Evolutionary conservation across 2,888 invertebrate genomes (phyloP).

Genomic region (Incurvaria masculella): DNA sequence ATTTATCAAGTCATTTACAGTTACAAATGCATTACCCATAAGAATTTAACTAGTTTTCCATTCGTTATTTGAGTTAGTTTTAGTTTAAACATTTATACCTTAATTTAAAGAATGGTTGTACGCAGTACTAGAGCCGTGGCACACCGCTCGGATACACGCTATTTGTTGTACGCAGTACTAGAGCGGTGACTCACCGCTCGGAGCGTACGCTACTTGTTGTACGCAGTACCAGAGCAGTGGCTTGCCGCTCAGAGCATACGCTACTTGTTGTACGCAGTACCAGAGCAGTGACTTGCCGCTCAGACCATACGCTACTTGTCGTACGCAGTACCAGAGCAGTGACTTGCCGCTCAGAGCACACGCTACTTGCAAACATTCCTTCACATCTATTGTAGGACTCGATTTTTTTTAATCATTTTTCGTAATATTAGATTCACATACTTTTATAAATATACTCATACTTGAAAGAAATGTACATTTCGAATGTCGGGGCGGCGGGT

Average conservation of each 20-base stretch:
- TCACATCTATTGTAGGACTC: slow-evolving; percentile 35
- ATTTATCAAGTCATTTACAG: slow-evolving; percentile 53
- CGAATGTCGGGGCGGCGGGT: slow-evolving; percentile 43
- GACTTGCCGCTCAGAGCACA: not conserved
- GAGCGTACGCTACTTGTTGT: slow-evolving; percentile 21
- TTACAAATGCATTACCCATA: slow-evolving; percentile 52
- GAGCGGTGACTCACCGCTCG: not conserved
- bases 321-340: not conserved
- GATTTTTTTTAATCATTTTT: slow-evolving; percentile 29
- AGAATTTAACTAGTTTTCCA: slow-evolving; percentile 40
- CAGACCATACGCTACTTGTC: not conserved
- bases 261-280: not conserved
- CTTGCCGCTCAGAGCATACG: not conserved
- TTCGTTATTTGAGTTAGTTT: slow-evolving; percentile 48
- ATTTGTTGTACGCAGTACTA: slow-evolving; percentile 12
- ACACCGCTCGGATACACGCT: slow-evolving; percentile 23
- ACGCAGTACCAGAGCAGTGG: not conserved
- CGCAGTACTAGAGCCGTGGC: slow-evolving; percentile 8
- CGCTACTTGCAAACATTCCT: slow-evolving; percentile 10
- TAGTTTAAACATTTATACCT: slow-evolving; percentile 40
- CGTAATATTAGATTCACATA: slow-evolving; percentile 34
- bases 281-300: not conserved
- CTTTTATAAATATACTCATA: slow-evolving; percentile 53
- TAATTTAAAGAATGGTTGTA: slow-evolving; percentile 3
- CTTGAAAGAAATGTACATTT: slow-evolving; percentile 53